Conservation (phyloP, 2,113 vertebrate genomes). For the Numenius arquata region DNA sequence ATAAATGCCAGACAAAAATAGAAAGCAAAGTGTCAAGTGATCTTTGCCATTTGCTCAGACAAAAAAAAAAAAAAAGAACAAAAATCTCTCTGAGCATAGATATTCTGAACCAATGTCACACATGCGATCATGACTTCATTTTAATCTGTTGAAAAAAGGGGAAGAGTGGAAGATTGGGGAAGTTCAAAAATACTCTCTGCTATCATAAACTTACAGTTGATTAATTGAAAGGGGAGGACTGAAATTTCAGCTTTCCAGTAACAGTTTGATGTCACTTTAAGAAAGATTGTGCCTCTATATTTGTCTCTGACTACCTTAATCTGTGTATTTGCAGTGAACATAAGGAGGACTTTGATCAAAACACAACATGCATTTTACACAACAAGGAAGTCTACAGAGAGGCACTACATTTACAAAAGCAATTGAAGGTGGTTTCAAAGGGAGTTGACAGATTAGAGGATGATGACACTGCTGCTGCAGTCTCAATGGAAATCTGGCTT, state of each 20-base stretch:
- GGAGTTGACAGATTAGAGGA: conserved; percentile 66
- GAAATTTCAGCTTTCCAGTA: conserved; percentile 27
- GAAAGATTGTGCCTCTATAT: background rate
- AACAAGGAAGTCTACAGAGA: conserved; percentile 62
- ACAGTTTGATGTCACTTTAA: conserved; percentile 30
- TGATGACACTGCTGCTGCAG: conserved; percentile 55
- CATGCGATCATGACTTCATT: background rate
- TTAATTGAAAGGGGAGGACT: background rate
- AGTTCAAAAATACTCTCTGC: background rate
- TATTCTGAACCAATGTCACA: background rate
- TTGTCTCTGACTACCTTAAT: conserved; percentile 58
- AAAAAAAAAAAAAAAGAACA: background rate
- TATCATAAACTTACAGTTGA: background rate
- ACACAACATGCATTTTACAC: conserved; percentile 65
- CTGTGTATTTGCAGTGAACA: conserved; percentile 39
- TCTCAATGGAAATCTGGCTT: conserved; percentile 58
- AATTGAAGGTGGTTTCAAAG: conserved; percentile 67
- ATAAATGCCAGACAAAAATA: conserved; percentile 8
- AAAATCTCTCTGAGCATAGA: background rate
- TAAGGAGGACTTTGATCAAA: conserved; percentile 69
- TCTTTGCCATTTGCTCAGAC: background rate
- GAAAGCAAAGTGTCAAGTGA: background rate
- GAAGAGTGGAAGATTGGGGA: background rate
- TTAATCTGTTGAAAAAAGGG: background rate
- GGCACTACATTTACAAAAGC: conserved; percentile 63